Base-by-base conservation (phyloP, 2,888 invertebrate genomes). In the Campoletis raptor region DNA sequence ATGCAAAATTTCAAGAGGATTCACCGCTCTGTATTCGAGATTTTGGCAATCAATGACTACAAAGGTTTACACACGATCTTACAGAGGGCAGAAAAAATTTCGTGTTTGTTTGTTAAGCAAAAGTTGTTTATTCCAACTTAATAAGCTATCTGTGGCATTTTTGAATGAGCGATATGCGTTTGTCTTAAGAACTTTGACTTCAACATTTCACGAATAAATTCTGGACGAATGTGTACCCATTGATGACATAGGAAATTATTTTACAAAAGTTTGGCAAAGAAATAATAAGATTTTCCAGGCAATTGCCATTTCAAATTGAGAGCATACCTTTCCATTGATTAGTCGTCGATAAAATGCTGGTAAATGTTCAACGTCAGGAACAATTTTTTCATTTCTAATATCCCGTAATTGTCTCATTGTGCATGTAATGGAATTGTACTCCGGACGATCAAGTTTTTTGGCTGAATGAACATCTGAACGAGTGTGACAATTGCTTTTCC, bases 401-500 rank as follows among this genome's bases (percentile, higher is more conserved):
- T 92, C 86, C 7, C 91, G 90, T 42, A 94, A 83, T 87, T 91
- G 91, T 73, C 90, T 90, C 24, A 94, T 91, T 4, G 92, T 93
- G 61, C 88, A 88, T 61, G 91, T 85, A 40, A 92, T 93, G 1
- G 94, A 93, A 89, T 94, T 94, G 45, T 92, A 93, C 82, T 93
- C 91, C 3, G 94, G 94, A 15, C 89, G 89, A 5, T 84, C 76
- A 7, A 93, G 88, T 83, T 87, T 89, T 48, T 91, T 85, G 10
- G 85, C 86, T 21, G 85, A 81, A 37, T 78, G 77, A 42, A 85
- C 81, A 37, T 83, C 80, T 18, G 81, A 61, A 18, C 79, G 80
- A 2, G 86, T 64, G 15, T 77, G 66, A 3, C n/a, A 37, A 36
- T 9, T 7, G n/a, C 48, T 77, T 5, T 54, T 61, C 15, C 18